These are phyloP conservation scores for Phenganax subtilis DNA, from an alignment of 92 coral and sea anemone genomes.

Conservation along the genomic window DNA sequence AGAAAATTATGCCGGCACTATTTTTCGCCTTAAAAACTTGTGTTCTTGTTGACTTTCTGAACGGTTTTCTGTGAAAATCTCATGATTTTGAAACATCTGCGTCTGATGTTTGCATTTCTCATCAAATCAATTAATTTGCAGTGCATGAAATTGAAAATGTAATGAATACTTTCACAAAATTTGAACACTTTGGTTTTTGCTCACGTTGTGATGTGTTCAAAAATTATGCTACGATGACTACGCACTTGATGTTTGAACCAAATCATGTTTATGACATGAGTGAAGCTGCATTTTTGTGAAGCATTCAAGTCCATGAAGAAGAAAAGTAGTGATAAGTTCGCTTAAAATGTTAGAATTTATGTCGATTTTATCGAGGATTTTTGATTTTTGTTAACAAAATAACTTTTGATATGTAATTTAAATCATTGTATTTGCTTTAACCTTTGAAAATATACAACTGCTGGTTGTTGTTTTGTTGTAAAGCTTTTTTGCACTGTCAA, in stretches of 20 bases:
- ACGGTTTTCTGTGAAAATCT: not conserved
- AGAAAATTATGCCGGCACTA: not conserved
- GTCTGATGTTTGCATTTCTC: constrained; percentile 3
- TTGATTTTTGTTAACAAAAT: not conserved
- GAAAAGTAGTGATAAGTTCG: not conserved
- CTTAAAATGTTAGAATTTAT: not conserved
- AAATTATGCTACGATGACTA: not conserved
- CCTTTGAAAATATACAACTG: too few relatives aligned
- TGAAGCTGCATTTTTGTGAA: not conserved
- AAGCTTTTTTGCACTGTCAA: not conserved
- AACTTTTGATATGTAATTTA: not conserved
- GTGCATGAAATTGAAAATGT: constrained; percentile 20
- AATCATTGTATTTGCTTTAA: too few relatives aligned
- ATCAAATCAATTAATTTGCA: constrained; percentile 30
- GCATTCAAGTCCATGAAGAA: not conserved
- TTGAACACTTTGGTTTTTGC: not conserved
- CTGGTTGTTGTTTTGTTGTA: not conserved
- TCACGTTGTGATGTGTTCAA: not conserved
- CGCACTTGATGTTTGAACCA: not conserved
- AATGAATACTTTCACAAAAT: constrained; percentile 10
- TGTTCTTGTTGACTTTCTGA: not conserved
- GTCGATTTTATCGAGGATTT: not conserved
- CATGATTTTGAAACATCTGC: constrained; percentile 25
- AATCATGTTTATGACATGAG: not conserved
- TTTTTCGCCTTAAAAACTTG: not conserved